phyloP scores from a whole-genome alignment of 2,797 vertebrate species.

The Vireo griseus region DNA sequence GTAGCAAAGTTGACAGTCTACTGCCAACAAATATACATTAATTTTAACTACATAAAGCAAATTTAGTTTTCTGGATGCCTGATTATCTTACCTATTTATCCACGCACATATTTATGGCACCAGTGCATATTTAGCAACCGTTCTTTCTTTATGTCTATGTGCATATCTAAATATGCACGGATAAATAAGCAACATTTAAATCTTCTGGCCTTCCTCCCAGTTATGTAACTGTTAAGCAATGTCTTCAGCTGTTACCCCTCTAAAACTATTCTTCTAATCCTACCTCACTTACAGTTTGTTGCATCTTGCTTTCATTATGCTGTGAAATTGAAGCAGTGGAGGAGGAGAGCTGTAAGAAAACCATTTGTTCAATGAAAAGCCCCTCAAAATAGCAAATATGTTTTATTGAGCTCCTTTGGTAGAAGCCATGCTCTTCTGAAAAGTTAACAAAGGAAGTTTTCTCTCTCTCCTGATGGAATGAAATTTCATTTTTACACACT shows the following conservation, averaged over 20 bases:
- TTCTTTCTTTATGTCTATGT: not conserved
- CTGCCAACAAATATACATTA: not conserved
- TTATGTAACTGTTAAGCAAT: not conserved
- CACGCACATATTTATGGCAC: not conserved
- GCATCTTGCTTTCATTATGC: slow-evolving; percentile 21
- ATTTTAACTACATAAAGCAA: not conserved
- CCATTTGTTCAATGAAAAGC: not conserved
- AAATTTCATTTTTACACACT: not conserved
- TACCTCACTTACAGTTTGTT: not conserved
- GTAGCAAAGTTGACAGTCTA: not conserved
- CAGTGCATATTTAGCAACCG: not conserved
- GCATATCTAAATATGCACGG: not conserved
- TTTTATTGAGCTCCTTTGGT: not conserved
- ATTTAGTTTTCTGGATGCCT: not conserved
- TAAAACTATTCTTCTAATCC: not conserved
- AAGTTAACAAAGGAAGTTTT: slow-evolving; percentile 16
- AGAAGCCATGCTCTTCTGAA: not conserved
- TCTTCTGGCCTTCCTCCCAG: not conserved
- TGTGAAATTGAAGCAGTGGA: not conserved
- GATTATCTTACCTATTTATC: not conserved
- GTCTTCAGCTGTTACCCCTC: not conserved
- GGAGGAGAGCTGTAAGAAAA: not conserved
- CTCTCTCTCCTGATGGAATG: not conserved
- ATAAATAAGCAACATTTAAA: not conserved
- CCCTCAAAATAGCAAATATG: not conserved